Evolutionary conservation across 2,888 invertebrate species (phyloP), one percentile per base, ranked within the genome.

Genomic region (Agrenia bidenticulata): DNA sequence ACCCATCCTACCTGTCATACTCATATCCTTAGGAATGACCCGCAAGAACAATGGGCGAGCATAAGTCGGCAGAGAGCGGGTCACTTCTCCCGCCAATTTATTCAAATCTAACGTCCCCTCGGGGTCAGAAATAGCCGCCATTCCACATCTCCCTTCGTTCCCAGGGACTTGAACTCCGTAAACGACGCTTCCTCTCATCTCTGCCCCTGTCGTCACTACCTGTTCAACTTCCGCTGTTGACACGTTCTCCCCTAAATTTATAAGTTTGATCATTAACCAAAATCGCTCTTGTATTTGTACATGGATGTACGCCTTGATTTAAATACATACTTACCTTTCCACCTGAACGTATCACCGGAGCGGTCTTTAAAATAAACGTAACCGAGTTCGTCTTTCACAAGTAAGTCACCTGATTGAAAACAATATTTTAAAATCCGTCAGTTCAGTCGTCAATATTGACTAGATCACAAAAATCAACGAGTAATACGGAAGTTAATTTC

Each of bases 211-310:
- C 75, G 92, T 94, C 50, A 97, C 85, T 73, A 92, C 88, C 2
- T 89, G 92, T 81, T 99, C 98, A 11, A 99, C 91, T 82, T 99
- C 99, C 1, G 93, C 90, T 5, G 99, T 99, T 50, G 95, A 95
- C 1, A 99, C 97, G 81, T 99, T 99, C 83, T 99, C 99, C 11
- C 99, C 98, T 79, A 32, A 32, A 32, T 32, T 11, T 32, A 32
- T 32, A 32, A 7, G 32, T 32, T 7, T 32, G 32, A 7, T 32
- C 11, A 32, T 7, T 7, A 32, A 32, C 32, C 32, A 7, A n/a
- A n/a, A n/a, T n/a, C n/a, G n/a, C n/a, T n/a, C n/a, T n/a, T n/a
- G n/a, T n/a, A n/a, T n/a, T n/a, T n/a, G n/a, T n/a, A n/a, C n/a
- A n/a, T n/a, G n/a, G n/a, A n/a, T n/a, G n/a, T n/a, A n/a, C n/a